phyloP scores from a whole-genome alignment of 1,140 invertebrate species.

The Drosophila auraria region DNA sequence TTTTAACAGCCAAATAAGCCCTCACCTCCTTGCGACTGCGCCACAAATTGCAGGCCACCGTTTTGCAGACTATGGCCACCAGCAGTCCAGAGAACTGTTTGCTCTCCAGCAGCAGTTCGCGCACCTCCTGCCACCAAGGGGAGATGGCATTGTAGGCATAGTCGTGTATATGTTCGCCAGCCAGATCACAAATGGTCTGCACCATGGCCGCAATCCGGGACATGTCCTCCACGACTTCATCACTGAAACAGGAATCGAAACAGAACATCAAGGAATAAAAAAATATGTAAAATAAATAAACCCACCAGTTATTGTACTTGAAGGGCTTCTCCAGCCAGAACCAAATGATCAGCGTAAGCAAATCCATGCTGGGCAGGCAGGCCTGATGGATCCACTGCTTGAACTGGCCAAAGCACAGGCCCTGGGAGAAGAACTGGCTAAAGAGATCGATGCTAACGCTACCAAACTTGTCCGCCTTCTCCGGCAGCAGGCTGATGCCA shows the following conservation, averaged over 20 bases:
- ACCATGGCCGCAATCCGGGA: slow-evolving; percentile 77
- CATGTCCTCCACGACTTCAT: slow-evolving; percentile 83
- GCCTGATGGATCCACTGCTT: slow-evolving; percentile 55
- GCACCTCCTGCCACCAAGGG: slow-evolving; percentile 90
- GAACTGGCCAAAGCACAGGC: slow-evolving; percentile 69
- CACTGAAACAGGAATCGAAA: slow-evolving; percentile 39
- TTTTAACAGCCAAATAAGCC: background rate
- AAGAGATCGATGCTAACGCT: slow-evolving; percentile 71
- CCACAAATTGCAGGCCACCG: slow-evolving; percentile 87
- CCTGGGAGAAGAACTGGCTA: slow-evolving; percentile 59
- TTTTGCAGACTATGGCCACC: slow-evolving; percentile 91
- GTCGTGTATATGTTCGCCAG: slow-evolving; percentile 74
- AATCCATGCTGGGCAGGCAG: slow-evolving; percentile 66
- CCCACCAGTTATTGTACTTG: slow-evolving; percentile 72
- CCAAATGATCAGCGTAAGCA: slow-evolving; percentile 73
- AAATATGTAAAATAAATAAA: background rate
- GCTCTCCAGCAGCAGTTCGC: slow-evolving; percentile 89
- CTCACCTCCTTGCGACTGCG: slow-evolving; percentile 66
- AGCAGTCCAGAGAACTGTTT: slow-evolving; percentile 90
- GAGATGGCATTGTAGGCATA: slow-evolving; percentile 89
- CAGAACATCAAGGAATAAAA: background rate
- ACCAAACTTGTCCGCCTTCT: slow-evolving; percentile 62
- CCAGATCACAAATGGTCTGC: slow-evolving; percentile 70
- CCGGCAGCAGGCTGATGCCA: slow-evolving; percentile 43
- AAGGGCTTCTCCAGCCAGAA: slow-evolving; percentile 83